phyloP scores from a whole-genome alignment of 2,888 invertebrate genomes.

The Petrolisthes cinctipes region DNA sequence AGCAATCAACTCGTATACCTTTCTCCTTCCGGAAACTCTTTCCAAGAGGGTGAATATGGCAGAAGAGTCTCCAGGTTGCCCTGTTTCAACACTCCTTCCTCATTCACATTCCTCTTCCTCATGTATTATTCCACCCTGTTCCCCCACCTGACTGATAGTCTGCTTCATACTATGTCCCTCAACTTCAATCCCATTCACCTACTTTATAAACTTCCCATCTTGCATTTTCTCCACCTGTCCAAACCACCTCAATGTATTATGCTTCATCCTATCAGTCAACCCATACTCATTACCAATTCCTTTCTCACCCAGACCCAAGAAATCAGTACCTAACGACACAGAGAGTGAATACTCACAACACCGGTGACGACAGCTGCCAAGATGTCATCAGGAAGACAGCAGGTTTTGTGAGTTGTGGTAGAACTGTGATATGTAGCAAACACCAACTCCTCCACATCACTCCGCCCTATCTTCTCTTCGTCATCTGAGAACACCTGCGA shows the following conservation, averaged over 20 bases:
- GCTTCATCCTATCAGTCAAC: too few relatives aligned
- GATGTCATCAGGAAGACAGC: slow-evolving; percentile 79
- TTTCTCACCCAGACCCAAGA: too few relatives aligned
- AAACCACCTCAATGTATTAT: too few relatives aligned
- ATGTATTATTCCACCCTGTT: not conserved
- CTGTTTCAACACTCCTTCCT: too few relatives aligned
- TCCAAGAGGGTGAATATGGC: not conserved
- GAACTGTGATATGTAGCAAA: slow-evolving; percentile 83
- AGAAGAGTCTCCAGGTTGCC: not conserved
- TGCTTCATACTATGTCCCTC: not conserved
- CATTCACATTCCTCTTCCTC: not conserved
- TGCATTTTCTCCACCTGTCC: too few relatives aligned
- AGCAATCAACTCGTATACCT: not conserved
- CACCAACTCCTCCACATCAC: slow-evolving; percentile 77
- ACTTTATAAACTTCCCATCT: not conserved
- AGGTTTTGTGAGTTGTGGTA: slow-evolving; percentile 76
- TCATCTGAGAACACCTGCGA: slow-evolving; percentile 69
- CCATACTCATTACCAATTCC: too few relatives aligned
- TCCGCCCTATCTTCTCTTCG: slow-evolving; percentile 74
- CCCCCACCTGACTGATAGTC: too few relatives aligned
- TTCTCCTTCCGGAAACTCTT: not conserved
- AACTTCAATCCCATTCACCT: slow-evolving; percentile 11
- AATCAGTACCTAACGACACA: too few relatives aligned
- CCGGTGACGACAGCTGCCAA: slow-evolving; percentile 81
- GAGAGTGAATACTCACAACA: slow-evolving; percentile 73